Percentiles rank a stretch among this genome's conserved stretches.
Evolutionary conservation across 2,888 invertebrate genomes (phyloP).

Genomic region (Protonemura montana): DNA sequence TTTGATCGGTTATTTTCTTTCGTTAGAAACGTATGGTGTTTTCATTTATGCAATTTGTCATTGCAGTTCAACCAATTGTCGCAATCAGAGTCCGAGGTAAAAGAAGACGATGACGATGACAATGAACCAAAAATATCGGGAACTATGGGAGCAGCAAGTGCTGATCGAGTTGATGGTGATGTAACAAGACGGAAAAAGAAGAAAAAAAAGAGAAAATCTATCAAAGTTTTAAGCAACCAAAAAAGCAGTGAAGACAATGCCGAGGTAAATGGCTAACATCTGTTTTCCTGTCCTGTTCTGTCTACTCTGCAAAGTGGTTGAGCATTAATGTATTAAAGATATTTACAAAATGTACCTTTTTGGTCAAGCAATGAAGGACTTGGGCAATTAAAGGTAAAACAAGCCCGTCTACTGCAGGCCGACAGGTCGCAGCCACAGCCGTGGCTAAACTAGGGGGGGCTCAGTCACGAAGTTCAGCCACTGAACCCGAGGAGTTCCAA

Average conservation of each 20-base stretch:
- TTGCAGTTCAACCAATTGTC: conserved; percentile 70
- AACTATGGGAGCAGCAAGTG: conserved; percentile 60
- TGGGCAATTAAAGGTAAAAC: no score
- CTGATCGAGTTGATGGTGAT: conserved; percentile 60
- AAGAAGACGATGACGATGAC: conserved; percentile 71
- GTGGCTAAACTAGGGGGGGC: no score
- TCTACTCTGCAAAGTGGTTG: no score
- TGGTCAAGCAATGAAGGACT: no score
- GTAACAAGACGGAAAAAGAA: conserved; percentile 69
- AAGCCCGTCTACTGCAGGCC: no score
- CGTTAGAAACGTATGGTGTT: background rate
- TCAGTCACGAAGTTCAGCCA: no score
- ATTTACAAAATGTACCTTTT: no score
- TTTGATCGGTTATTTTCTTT: background rate
- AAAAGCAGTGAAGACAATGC: conserved; percentile 71
- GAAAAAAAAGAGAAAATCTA: conserved; percentile 66
- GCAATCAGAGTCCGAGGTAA: conserved; percentile 73
- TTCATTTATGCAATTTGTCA: conserved; percentile 29
- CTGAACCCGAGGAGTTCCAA: no score
- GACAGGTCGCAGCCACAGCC: no score
- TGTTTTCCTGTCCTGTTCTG: no score
- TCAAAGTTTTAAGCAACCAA: conserved; percentile 53
- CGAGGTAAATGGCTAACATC: conserved; percentile 59
- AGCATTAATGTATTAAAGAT: no score
- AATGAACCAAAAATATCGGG: conserved; percentile 66